phyloP scores from a whole-genome alignment of 1,140 invertebrate genomes.

The Pissodes strobi region DNA sequence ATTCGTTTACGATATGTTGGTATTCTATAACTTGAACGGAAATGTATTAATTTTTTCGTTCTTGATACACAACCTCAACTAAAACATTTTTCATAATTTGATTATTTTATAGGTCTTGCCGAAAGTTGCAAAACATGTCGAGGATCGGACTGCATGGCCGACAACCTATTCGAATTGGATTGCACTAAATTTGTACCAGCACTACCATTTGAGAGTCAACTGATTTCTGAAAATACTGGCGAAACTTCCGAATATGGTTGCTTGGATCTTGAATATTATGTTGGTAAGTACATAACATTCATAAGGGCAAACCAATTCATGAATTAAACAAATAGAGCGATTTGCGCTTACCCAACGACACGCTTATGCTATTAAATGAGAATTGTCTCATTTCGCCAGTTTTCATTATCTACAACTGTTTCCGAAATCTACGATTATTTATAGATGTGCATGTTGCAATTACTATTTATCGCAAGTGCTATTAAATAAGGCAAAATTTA shows the following conservation, averaged over 20 bases:
- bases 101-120: constrained; percentile 9
- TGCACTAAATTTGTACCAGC: not conserved
- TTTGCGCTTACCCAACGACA: not conserved
- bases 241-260: constrained; percentile 11
- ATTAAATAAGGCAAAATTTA: too few relatives aligned
- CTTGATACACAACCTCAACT: too few relatives aligned
- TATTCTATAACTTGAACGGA: too few relatives aligned
- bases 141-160: not conserved
- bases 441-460: too few relatives aligned
- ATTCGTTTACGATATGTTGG: too few relatives aligned
- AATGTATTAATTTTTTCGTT: too few relatives aligned
- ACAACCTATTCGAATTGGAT: not conserved
- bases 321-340: too few relatives aligned
- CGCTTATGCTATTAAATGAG: not conserved
- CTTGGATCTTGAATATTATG: constrained; percentile 16
- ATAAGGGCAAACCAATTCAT: not conserved
- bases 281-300: not conserved
- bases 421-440: too few relatives aligned
- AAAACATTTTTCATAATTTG: too few relatives aligned
- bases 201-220: constrained; percentile 10
- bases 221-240: not conserved
- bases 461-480: too few relatives aligned
- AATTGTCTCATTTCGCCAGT: not conserved
- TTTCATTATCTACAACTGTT: too few relatives aligned
- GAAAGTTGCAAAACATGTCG: constrained; percentile 12